Conservation (phyloP, 2,113 vertebrate species). For the Tachuris rubrigastra region DNA sequence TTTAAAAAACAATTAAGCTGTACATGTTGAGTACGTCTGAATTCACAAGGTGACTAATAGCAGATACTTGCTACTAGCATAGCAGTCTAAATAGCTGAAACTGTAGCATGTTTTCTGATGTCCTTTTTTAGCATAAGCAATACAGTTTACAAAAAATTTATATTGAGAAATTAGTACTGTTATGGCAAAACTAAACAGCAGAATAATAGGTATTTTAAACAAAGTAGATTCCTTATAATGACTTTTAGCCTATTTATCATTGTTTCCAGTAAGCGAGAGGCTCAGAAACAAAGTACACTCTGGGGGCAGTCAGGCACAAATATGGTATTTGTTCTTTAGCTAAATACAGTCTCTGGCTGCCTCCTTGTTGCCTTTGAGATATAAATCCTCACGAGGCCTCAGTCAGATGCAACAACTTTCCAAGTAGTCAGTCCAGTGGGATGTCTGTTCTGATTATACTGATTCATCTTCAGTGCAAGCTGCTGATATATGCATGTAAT, state of each 20-base stretch:
- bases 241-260: constrained; percentile 16
- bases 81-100: not conserved
- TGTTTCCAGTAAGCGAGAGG: constrained; percentile 22
- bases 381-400: not conserved
- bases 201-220: not conserved
- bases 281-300: constrained; percentile 38
- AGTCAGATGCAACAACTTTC: not conserved
- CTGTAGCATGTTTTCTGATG: not conserved
- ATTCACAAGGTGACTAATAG: not conserved
- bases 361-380: not conserved
- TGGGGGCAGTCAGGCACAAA: constrained; percentile 37
- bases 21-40: constrained; percentile 7
- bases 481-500: constrained; percentile 4
- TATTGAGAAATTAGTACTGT: not conserved
- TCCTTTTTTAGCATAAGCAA: not conserved
- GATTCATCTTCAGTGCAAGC: constrained; percentile 14
- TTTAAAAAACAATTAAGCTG: constrained; percentile 20
- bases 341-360: constrained; percentile 9
- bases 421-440: not conserved
- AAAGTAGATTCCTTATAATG: not conserved
- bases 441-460: constrained; percentile 8
- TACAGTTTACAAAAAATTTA: not conserved
- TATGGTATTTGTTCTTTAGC: constrained; percentile 38
- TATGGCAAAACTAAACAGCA: constrained; percentile 24
- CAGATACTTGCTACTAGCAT: not conserved